phyloP scores from a whole-genome alignment of 2,797 vertebrate species.

The Hoplostethus atlanticus region DNA sequence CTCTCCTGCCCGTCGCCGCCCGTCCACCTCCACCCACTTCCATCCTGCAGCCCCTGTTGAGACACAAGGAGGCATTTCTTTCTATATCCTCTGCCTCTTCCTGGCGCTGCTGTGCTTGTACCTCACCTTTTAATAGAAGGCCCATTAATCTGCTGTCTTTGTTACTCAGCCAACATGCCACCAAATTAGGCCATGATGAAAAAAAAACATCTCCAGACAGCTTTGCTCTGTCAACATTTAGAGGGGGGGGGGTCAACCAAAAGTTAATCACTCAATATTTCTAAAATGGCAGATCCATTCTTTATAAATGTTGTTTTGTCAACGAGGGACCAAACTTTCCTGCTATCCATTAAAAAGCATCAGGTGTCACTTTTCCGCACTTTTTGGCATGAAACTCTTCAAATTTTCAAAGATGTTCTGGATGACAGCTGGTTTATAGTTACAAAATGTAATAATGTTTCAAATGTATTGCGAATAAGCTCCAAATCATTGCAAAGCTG shows the following conservation, averaged over 20 bases:
- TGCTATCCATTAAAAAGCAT: no score
- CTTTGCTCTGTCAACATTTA: no score
- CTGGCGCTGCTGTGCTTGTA: conserved; percentile 9
- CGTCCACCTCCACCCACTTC: conserved; percentile 42
- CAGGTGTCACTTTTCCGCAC: no score
- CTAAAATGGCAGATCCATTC: no score
- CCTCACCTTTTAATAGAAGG: conserved; percentile 26
- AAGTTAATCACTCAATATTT: no score
- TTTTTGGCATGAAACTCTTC: neutral
- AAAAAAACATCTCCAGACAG: no score
- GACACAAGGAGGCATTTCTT: conserved; percentile 16
- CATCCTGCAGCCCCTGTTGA: conserved; percentile 47
- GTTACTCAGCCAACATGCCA: neutral
- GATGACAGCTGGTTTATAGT: conserved; percentile 17
- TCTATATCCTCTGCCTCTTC: conserved; percentile 31
- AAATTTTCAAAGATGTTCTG: neutral
- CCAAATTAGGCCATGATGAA: neutral
- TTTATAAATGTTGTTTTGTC: no score
- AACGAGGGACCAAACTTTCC: no score
- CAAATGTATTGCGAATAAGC: conserved; percentile 48
- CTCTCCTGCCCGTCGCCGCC: conserved; percentile 20
- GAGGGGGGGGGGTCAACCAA: no score
- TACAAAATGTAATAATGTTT: conserved; percentile 44
- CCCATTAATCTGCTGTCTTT: conserved; percentile 7
- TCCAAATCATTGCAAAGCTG: conserved; percentile 54